A percentile compares a stretch with the other conserved stretches of the same genome.
These are phyloP conservation scores for Poecilia wingei DNA, from an alignment of 2,797 vertebrate genomes.

Conservation along the genomic window DNA sequence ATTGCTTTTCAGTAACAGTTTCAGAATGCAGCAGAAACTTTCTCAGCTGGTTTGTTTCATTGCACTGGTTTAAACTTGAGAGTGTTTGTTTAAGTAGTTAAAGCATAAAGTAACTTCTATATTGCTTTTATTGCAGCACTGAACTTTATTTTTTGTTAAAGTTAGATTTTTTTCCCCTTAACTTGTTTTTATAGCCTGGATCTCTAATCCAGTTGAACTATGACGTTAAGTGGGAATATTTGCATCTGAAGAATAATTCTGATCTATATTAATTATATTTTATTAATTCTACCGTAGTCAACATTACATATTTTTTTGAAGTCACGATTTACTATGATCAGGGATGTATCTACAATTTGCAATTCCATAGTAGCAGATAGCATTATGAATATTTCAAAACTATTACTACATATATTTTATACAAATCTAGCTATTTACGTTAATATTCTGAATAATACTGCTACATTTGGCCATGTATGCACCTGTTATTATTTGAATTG, in stretches of 20 bases:
- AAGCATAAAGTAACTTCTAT: not conserved
- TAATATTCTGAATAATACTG: not conserved
- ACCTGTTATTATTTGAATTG: not conserved
- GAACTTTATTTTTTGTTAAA: not conserved
- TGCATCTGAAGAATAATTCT: not conserved
- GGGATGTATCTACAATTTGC: not conserved
- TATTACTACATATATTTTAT: not conserved
- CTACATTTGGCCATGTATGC: not conserved
- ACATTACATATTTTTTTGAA: not conserved
- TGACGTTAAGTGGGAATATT: not conserved
- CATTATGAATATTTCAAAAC: not conserved
- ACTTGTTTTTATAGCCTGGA: not conserved
- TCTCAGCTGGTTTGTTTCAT: not conserved
- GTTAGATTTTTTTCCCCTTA: not conserved
- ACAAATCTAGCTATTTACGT: not conserved
- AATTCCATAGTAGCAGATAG: not conserved
- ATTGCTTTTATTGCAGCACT: not conserved
- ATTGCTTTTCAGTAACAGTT: not conserved
- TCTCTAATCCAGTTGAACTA: not conserved
- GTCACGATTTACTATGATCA: not conserved
- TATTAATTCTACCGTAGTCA: not conserved
- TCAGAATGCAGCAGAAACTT: not conserved
- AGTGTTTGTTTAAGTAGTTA: not conserved
- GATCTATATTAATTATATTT: not conserved
- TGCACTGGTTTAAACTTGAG: not conserved